These are phyloP conservation scores for Zoroaster sp. DNA, from an alignment of 53 echinoderm and acorn worm genomes.

Conservation along the genomic window DNA sequence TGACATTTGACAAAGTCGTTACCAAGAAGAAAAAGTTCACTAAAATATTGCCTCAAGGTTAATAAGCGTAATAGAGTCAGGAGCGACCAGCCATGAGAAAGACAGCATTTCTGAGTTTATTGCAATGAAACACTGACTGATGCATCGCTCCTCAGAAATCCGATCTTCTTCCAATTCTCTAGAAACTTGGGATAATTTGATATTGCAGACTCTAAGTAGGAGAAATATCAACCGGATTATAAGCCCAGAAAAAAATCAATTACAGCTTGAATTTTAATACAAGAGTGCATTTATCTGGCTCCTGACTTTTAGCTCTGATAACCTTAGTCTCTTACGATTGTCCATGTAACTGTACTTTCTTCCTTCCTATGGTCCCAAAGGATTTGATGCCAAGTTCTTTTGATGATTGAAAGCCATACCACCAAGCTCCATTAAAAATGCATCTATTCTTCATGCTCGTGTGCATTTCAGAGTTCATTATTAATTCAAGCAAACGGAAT, in stretches of 20 bases:
- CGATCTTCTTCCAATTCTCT: slow-evolving; percentile 48
- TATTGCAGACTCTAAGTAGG: slow-evolving; percentile 42
- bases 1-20: slow-evolving; percentile 1
- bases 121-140: slow-evolving; percentile 39
- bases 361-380: neutral
- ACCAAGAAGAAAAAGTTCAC: neutral
- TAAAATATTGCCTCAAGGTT: neutral
- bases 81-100: neutral
- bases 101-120: slow-evolving; percentile 26
- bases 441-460: slow-evolving; percentile 59
- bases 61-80: slow-evolving; percentile 11
- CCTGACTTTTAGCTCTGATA: slow-evolving; percentile 20
- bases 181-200: slow-evolving; percentile 52
- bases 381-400: slow-evolving; percentile 38
- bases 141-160: slow-evolving; percentile 31
- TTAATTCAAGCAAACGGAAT: slow-evolving; percentile 55
- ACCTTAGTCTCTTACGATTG: neutral
- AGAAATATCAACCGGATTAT: slow-evolving; percentile 55
- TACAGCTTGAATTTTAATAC: slow-evolving; percentile 49
- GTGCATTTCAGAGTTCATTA: slow-evolving; percentile 57
- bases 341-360: slow-evolving; percentile 44
- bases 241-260: slow-evolving; percentile 47
- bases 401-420: slow-evolving; percentile 53
- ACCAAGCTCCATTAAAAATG: slow-evolving; percentile 59
- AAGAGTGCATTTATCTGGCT: slow-evolving; percentile 34